Conservation (phyloP, 2,113 vertebrate genomes). For the Benitochromis conjunctus region DNA sequence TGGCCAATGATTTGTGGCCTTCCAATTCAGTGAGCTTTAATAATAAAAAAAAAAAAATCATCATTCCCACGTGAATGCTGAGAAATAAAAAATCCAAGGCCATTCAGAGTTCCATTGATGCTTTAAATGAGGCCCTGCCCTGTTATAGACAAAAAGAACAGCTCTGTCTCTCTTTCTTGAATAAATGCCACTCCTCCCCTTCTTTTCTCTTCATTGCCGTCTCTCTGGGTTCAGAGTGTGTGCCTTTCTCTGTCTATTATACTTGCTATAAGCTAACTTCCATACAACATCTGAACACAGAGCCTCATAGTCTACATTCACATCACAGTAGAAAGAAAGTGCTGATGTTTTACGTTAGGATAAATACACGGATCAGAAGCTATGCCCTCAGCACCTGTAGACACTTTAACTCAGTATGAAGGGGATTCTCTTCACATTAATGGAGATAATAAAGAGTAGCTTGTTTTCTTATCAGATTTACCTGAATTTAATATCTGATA, state of each 20-base stretch:
- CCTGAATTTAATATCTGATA: conserved; percentile 35
- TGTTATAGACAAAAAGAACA: conserved; percentile 43
- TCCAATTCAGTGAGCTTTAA: conserved; percentile 55
- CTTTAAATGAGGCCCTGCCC: conserved; percentile 40
- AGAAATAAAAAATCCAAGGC: conserved; percentile 58
- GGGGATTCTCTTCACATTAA: conserved; percentile 13
- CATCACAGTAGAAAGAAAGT: background rate
- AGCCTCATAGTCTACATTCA: conserved; percentile 5
- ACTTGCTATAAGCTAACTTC: conserved; percentile 37
- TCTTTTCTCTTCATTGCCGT: conserved; percentile 3
- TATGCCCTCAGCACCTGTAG: conserved; percentile 12
- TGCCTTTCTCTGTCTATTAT: conserved; percentile 45
- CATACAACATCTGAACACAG: background rate
- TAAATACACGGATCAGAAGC: background rate
- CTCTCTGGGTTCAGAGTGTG: background rate
- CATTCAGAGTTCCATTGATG: conserved; percentile 22
- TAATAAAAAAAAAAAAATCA: conserved; percentile 57
- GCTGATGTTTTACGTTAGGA: background rate
- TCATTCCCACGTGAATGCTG: conserved; percentile 72
- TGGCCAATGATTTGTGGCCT: conserved; percentile 47
- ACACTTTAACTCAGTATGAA: conserved; percentile 41
- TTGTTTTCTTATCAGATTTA: conserved; percentile 10
- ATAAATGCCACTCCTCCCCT: conserved; percentile 8
- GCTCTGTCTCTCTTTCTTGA: conserved; percentile 28
- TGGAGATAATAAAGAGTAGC: conserved; percentile 4